Evolutionary conservation across 1,140 invertebrate species (phyloP), one percentile per base, ranked within the genome.

Genomic region (Latrodectus geometricus): DNA sequence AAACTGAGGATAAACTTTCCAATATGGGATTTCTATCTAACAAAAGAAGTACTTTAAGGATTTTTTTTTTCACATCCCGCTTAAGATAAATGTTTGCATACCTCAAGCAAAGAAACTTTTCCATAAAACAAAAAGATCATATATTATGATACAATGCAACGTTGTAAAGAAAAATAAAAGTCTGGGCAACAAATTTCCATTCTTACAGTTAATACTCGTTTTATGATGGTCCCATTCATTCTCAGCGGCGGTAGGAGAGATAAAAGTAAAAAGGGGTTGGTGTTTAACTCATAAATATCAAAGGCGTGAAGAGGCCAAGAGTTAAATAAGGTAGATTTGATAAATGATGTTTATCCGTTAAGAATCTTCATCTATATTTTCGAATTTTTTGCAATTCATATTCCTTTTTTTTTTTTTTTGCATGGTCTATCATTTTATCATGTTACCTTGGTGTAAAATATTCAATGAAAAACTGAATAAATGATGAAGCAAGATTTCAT

Each of bases 301-400:
- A 23, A 69, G 68, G 68, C 68, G 68, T 69, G 15, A 69, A 69
- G 68, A 69, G 68, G 68, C 68, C 68, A 69, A 69, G 20, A 69
- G 68, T 69, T 69, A 69, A 69, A 69, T 69, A 69, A 69, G 68
- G 68, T n/a, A 20, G 9, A 69, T 69, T 69, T 69, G 68, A 69
- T 69, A n/a, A 69, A 69, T 69, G 68, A 69, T 69, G 68, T 23
- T 69, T 69, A 69, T 69, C 68, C 21, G n/a, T 21, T 15, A 69
- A 69, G 20, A 23, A 69, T 69, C 68, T 69, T 69, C 21, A 11
- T 9, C 0, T 11, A 11, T 23, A 69, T 69, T 21, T 1, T n/a
- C 12, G 20, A n/a, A 7, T 7, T 69, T 69, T 23, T 21, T 2
- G 68, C 9, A n/a, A 69, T 69, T 69, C 68, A 21, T 61, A 61